These are phyloP conservation scores for Acronicta aceris DNA, from an alignment of 2,888 invertebrate genomes.

Conservation along the genomic window DNA sequence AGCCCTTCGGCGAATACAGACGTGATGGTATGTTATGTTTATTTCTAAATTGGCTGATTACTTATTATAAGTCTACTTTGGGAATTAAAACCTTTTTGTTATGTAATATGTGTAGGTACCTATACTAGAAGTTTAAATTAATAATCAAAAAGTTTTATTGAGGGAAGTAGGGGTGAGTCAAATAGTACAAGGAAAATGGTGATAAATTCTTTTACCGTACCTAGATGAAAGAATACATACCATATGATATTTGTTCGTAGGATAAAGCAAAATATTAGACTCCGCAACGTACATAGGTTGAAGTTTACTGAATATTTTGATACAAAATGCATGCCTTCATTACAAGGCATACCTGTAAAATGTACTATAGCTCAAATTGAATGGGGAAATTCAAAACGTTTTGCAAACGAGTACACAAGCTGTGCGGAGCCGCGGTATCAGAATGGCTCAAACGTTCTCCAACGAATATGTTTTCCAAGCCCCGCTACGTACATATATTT, in stretches of 20 bases:
- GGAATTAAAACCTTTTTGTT: too few relatives aligned
- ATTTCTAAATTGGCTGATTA: too few relatives aligned
- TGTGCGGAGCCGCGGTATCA: constrained; percentile 30
- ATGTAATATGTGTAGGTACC: too few relatives aligned
- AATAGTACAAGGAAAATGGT: too few relatives aligned
- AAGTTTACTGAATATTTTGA: constrained; percentile 4
- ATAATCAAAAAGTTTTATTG: too few relatives aligned
- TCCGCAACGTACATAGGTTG: background rate
- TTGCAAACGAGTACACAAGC: constrained; percentile 25
- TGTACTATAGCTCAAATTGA: constrained; percentile 37
- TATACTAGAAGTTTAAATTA: too few relatives aligned
- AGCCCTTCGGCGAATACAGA: too few relatives aligned
- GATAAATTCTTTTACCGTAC: too few relatives aligned
- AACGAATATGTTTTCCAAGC: constrained; percentile 45
- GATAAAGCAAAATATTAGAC: background rate
- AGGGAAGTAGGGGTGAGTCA: too few relatives aligned
- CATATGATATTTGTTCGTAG: background rate
- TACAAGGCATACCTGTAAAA: constrained; percentile 28
- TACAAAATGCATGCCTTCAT: constrained; percentile 16
- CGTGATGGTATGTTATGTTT: too few relatives aligned
- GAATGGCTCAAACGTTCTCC: constrained; percentile 50
- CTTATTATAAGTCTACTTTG: too few relatives aligned
- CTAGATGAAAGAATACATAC: background rate
- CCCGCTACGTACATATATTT: constrained; percentile 29
- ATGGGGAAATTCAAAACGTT: constrained; percentile 45